These are phyloP conservation scores for Poecile atricapillus DNA, from an alignment of 2,113 vertebrate genomes.

Conservation along the genomic window DNA sequence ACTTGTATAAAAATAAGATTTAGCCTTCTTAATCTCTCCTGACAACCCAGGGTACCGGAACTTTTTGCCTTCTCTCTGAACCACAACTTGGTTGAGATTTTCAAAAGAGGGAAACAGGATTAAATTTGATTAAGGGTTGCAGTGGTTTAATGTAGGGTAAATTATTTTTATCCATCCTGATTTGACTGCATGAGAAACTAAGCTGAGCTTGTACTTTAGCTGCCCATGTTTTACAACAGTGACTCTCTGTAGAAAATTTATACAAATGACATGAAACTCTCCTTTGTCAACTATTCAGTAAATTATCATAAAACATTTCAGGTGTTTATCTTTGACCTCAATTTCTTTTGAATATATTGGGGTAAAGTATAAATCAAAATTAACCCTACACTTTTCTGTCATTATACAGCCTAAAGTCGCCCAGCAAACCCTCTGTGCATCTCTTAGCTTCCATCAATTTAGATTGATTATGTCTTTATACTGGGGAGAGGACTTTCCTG, in stretches of 20 bases:
- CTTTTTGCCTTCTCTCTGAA: conserved; percentile 41
- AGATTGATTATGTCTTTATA: conserved; percentile 67
- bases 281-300: neutral
- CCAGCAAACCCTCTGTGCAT: neutral
- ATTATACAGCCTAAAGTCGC: neutral
- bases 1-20: neutral
- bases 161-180: conserved; percentile 39
- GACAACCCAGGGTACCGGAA: conserved; percentile 27
- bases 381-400: neutral
- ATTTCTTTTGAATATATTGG: neutral
- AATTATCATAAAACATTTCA: conserved; percentile 24
- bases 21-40: conserved; percentile 20
- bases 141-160: neutral
- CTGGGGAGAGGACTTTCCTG: conserved; percentile 45
- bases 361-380: conserved; percentile 13
- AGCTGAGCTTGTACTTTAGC: neutral
- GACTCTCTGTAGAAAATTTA: neutral
- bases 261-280: neutral
- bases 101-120: conserved; percentile 31
- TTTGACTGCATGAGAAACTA: conserved; percentile 13
- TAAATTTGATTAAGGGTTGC: conserved; percentile 40
- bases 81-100: neutral
- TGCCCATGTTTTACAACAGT: neutral
- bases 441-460: conserved; percentile 48
- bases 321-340: neutral